Evolutionary conservation across 2,797 vertebrate genomes (phyloP).

Genomic region (Rhinatrema bivittatum): DNA sequence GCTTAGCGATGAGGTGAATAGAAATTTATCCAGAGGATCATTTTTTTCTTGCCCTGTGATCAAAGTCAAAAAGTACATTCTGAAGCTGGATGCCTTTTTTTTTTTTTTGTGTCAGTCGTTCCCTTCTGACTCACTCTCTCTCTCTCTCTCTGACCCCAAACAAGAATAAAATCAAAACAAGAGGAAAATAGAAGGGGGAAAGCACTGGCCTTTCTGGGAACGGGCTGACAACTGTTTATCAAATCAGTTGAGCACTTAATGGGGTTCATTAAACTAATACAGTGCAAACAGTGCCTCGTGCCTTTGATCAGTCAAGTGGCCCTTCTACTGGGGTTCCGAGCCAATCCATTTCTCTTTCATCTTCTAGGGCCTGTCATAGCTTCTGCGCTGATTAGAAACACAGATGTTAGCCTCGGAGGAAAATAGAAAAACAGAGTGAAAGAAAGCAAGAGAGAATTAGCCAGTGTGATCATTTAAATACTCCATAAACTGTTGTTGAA

Average conservation of each 20-base stretch:
- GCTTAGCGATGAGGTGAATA: slow-evolving; percentile 4
- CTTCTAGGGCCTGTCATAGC: slow-evolving; percentile 25
- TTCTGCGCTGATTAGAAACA: slow-evolving; percentile 40
- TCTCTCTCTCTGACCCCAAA: not conserved
- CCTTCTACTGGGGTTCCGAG: slow-evolving; percentile 36
- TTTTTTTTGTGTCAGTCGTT: not conserved
- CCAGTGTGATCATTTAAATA: no score
- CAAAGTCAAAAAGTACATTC: slow-evolving; percentile 10
- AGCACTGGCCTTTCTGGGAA: not conserved
- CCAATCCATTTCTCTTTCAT: slow-evolving; percentile 41
- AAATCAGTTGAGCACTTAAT: slow-evolving; percentile 14
- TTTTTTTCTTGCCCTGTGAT: no score
- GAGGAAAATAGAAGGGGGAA: slow-evolving; percentile 10
- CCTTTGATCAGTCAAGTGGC: slow-evolving; percentile 40
- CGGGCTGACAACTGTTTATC: slow-evolving; percentile 13
- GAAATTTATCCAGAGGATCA: not conserved
- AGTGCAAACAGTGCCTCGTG: slow-evolving; percentile 33
- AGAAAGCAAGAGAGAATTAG: slow-evolving; percentile 27
- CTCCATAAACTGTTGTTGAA: no score
- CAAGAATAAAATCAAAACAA: not conserved
- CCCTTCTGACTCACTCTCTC: no score
- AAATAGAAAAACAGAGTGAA: not conserved
- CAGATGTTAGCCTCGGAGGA: slow-evolving; percentile 22
- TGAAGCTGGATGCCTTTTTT: slow-evolving; percentile 1
- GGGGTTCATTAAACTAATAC: slow-evolving; percentile 30